Evolutionary conservation across 2,797 vertebrate species (phyloP).

Genomic region (Semaprochilodus insignis): DNA sequence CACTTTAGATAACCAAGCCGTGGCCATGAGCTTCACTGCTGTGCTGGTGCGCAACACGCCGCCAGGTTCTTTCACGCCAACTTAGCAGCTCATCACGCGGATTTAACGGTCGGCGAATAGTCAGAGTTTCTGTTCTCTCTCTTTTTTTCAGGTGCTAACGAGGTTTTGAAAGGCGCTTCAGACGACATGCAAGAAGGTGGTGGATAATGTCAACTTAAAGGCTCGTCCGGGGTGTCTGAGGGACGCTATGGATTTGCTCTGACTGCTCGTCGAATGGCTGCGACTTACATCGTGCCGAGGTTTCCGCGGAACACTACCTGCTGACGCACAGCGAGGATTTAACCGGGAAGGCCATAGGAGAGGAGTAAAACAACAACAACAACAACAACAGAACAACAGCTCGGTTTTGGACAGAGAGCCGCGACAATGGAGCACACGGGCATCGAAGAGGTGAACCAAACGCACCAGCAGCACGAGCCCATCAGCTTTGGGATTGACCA

Average conservation of each 20-base stretch:
- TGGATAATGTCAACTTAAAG: constrained; percentile 52
- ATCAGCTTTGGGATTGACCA: constrained; percentile 96
- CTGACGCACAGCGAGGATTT: constrained; percentile 40
- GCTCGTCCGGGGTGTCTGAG: constrained; percentile 40
- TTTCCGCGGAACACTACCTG: constrained; percentile 70
- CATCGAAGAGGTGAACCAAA: constrained; percentile 84
- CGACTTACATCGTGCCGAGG: constrained; percentile 62
- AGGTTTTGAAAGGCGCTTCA: constrained; percentile 36
- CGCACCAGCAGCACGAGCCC: constrained; percentile 85
- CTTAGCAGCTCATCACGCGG: constrained; percentile 64
- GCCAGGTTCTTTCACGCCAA: constrained; percentile 57
- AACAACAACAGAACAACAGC: not conserved
- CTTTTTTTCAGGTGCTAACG: constrained; percentile 23
- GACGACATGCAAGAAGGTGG: constrained; percentile 50
- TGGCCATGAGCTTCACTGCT: constrained; percentile 48
- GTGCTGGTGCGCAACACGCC: constrained; percentile 11
- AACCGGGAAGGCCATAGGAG: constrained; percentile 45
- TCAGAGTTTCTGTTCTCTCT: not conserved
- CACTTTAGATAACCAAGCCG: constrained; percentile 59
- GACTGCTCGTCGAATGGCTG: constrained; percentile 74
- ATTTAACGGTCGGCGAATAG: constrained; percentile 66
- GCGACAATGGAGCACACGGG: constrained; percentile 83
- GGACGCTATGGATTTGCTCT: constrained; percentile 62
- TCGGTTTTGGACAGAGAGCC: constrained; percentile 29
- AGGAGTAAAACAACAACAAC: constrained; percentile 22